Evolutionary conservation across 2,113 vertebrate genomes (phyloP).

Genomic region (Polyodon spathula): DNA sequence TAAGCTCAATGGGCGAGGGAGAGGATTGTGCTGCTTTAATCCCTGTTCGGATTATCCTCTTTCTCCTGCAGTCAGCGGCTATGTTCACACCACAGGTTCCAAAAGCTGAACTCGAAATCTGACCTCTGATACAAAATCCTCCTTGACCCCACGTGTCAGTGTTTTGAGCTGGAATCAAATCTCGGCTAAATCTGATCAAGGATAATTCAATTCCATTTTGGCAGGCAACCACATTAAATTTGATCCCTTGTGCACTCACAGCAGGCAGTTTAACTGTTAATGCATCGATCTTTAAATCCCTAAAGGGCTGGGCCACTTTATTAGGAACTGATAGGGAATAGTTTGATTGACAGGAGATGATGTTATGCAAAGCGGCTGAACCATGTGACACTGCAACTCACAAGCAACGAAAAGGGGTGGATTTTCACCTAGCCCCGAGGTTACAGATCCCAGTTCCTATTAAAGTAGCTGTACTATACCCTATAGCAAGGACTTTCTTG

Average conservation of each 20-base stretch:
- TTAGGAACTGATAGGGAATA: no score
- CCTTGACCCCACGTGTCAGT: conserved; percentile 7
- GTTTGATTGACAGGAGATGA: no score
- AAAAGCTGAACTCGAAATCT: background rate
- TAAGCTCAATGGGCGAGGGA: conserved; percentile 18
- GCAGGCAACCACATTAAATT: conserved; percentile 1
- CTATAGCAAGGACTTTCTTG: no score
- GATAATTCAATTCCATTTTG: conserved; percentile 9
- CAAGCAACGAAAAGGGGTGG: no score
- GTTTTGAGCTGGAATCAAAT: background rate
- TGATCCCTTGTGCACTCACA: background rate
- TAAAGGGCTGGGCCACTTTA: no score
- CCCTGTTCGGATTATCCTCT: background rate
- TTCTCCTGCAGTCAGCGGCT: background rate
- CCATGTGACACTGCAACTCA: no score
- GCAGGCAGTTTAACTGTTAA: background rate
- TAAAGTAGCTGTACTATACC: no score
- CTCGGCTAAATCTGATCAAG: conserved; percentile 14
- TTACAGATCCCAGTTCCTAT: no score
- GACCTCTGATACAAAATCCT: background rate
- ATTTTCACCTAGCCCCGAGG: no score
- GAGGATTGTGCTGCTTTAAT: background rate
- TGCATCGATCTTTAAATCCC: background rate
- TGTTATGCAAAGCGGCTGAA: no score
- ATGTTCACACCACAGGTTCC: background rate